phyloP scores from a whole-genome alignment of 2,797 vertebrate genomes.

The Pelodytes ibericus region DNA sequence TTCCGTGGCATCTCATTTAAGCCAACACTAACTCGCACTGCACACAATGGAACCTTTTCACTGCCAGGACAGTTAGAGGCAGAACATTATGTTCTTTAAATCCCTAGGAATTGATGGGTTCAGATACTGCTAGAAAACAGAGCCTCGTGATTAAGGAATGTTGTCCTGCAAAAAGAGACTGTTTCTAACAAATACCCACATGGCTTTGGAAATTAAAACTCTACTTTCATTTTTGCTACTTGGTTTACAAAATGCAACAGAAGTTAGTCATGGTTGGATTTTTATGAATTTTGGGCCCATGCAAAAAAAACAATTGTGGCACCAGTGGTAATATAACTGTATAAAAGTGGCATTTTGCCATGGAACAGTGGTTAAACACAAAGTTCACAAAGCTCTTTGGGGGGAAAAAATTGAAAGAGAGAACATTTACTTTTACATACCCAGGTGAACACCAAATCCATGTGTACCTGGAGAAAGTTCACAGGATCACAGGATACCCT shows the following conservation, averaged over 20 bases:
- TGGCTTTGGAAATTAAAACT: too few relatives aligned
- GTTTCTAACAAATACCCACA: too few relatives aligned
- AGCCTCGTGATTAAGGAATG: too few relatives aligned
- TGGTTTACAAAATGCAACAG: too few relatives aligned
- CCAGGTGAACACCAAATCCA: too few relatives aligned
- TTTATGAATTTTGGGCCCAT: neutral
- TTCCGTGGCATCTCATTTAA: neutral
- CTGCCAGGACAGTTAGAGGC: neutral
- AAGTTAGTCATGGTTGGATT: neutral
- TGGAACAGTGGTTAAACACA: neutral
- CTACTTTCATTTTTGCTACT: too few relatives aligned
- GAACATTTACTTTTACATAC: too few relatives aligned
- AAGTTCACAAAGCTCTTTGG: neutral
- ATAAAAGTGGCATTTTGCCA: neutral
- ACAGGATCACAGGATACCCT: too few relatives aligned
- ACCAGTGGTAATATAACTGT: neutral
- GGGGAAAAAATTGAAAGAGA: too few relatives aligned
- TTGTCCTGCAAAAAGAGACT: too few relatives aligned
- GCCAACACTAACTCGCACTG: neutral
- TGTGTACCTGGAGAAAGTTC: too few relatives aligned
- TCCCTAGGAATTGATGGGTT: neutral
- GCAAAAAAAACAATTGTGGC: neutral
- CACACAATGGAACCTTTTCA: neutral
- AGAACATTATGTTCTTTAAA: neutral
- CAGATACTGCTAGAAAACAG: too few relatives aligned